Base-by-base conservation (phyloP, 2,797 vertebrate species). In the Sebastes kiyomatsui region DNA sequence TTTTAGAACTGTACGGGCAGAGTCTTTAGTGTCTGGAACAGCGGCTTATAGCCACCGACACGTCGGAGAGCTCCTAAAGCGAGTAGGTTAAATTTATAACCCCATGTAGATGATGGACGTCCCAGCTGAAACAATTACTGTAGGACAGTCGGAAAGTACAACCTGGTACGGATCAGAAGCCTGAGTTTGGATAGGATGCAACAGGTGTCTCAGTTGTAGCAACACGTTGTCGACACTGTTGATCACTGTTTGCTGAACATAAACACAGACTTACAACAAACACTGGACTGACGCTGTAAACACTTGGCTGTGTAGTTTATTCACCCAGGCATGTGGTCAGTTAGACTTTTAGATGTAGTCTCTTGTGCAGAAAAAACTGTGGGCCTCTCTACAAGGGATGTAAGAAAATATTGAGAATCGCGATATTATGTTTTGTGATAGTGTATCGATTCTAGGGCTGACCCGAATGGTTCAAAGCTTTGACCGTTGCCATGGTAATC, bases 81-180 rank as follows among this genome's bases (percentile, higher is more conserved):
- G 49, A 87, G 81, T 66, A 67, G 33, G 88, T 93, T 93, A 87
- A 87, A 94, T 93, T 91, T 94, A 93, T 91, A 85, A 77, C 80
- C 68, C 82, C 30, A 71, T 67, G 52, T 14, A 62, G 28, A 79
- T 91, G 90, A 94, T 79, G 77, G 92, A 90, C 70, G 27, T 70
- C 83, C 87, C 79, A 88, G 92, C 92, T 92, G 90, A 91, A 93
- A 86, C 79, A 90, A 88, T 92, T 87, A 90, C 76, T 42, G 38
- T 42, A 3, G 38, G 79, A 68, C 58, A 61, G 55, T 10, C 7
- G 72, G 77, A 81, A 58, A 38, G 69, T 72, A 20, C 69, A 79
- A 25, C 8, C 33, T 77, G 66, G 75, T 35, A 62, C 18, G 67
- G 82, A 75, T 83, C 75, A 79, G 69, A 72, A 49, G 79, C 32